Evolutionary conservation across 1,140 invertebrate species (phyloP).

Genomic region (Cydia pomonella): DNA sequence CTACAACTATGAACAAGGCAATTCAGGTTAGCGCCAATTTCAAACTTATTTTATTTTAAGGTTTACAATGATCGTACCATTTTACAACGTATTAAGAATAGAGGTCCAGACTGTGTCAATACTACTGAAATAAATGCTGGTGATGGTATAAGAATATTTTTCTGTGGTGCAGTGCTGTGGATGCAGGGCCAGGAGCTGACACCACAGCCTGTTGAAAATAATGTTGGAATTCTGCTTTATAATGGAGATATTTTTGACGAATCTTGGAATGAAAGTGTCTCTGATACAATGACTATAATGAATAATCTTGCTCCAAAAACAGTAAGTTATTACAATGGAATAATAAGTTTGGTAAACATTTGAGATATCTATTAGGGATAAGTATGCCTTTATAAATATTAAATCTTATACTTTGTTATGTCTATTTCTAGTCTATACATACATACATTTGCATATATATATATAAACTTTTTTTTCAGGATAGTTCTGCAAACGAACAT

Average conservation of each 20-base stretch:
- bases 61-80: constrained; percentile 57
- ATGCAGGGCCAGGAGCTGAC: constrained; percentile 66
- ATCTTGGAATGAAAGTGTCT: constrained; percentile 50
- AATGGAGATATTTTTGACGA: constrained; percentile 78
- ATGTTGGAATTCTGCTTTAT: constrained; percentile 67
- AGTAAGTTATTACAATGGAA: constrained; percentile 24
- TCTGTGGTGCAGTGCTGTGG: constrained; percentile 70
- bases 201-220: constrained; percentile 65
- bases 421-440: too few relatives aligned
- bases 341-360: constrained; percentile 22
- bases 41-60: constrained; percentile 36
- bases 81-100: constrained; percentile 59
- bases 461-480: constrained; percentile 47
- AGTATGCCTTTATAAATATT: too few relatives aligned
- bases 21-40: background rate
- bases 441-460: too few relatives aligned
- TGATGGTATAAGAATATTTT: constrained; percentile 44
- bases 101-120: constrained; percentile 65
- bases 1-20: background rate
- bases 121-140: constrained; percentile 40
- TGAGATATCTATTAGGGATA: too few relatives aligned
- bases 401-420: too few relatives aligned
- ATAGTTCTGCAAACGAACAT: constrained; percentile 43
- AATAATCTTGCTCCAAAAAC: constrained; percentile 42
- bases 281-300: constrained; percentile 64